Conservation (phyloP, 2,888 invertebrate genomes). For the Protodeltote pygarga region DNA sequence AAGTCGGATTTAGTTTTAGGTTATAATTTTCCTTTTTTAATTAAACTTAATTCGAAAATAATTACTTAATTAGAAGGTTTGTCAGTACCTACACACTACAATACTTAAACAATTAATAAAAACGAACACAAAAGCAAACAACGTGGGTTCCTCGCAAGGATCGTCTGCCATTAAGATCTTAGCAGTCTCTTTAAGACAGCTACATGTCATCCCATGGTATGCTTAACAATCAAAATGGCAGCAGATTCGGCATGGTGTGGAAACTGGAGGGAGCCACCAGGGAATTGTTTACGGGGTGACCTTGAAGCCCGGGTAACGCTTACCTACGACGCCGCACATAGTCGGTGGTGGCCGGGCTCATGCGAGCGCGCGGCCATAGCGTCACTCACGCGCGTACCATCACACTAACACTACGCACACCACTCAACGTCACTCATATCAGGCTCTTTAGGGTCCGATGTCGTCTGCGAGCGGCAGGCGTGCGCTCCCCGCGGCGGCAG, state of each 20-base stretch:
- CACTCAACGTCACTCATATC: slow-evolving; percentile 74
- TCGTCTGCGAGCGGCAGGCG: slow-evolving; percentile 54
- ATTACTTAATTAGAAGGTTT: not conserved
- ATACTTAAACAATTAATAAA: slow-evolving; percentile 13
- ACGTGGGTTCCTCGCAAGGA: slow-evolving; percentile 7
- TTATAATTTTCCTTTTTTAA: no score
- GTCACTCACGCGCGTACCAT: slow-evolving; percentile 71
- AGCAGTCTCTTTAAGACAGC: slow-evolving; percentile 1
- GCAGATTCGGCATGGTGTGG: slow-evolving; percentile 34
- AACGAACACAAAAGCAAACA: slow-evolving; percentile 19
- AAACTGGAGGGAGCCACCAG: slow-evolving; percentile 52
- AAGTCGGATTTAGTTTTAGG: slow-evolving; percentile 31
- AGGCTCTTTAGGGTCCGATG: slow-evolving; percentile 50
- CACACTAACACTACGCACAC: slow-evolving; percentile 63
- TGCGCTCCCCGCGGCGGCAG: slow-evolving; percentile 60
- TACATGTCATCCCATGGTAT: slow-evolving; percentile 10
- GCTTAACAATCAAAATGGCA: slow-evolving; percentile 37
- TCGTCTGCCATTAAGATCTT: slow-evolving; percentile 33
- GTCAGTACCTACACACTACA: slow-evolving; percentile 6
- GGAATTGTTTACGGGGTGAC: slow-evolving; percentile 73
- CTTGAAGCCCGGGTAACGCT: slow-evolving; percentile 66
- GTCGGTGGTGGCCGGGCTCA: slow-evolving; percentile 76
- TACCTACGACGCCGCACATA: slow-evolving; percentile 81
- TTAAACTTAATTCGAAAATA: no score
- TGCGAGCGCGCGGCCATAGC: slow-evolving; percentile 78